Conservation (phyloP, 2,113 vertebrate genomes). For the Amphiprion percula region DNA sequence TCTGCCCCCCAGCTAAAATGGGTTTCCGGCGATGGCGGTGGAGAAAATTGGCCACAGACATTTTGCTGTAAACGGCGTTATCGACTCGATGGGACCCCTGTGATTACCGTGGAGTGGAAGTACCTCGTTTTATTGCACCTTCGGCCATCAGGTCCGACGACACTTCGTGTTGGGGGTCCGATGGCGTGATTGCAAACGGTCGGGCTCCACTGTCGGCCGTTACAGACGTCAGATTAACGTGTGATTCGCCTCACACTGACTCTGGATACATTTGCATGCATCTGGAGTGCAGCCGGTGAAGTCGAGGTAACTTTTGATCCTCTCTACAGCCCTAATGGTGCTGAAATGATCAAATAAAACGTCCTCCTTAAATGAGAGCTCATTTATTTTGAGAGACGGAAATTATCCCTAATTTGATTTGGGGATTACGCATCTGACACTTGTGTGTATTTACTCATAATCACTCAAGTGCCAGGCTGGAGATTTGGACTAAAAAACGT, state of each 20-base stretch:
- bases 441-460: slow-evolving; percentile 29
- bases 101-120: slow-evolving; percentile 71
- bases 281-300: slow-evolving; percentile 37
- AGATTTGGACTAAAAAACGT: not conserved
- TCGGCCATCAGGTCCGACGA: slow-evolving; percentile 28
- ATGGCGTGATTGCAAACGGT: slow-evolving; percentile 44
- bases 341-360: slow-evolving; percentile 49
- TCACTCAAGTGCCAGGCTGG: not conserved
- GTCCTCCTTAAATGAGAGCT: slow-evolving; percentile 32
- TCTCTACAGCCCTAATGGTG: slow-evolving; percentile 36
- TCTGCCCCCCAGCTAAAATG: slow-evolving; percentile 45
- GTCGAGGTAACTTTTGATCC: slow-evolving; percentile 51
- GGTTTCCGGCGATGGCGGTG: slow-evolving; percentile 56
- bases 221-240: slow-evolving; percentile 32
- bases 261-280: slow-evolving; percentile 36
- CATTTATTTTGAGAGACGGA: slow-evolving; percentile 39
- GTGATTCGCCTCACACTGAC: not conserved
- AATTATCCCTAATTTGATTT: slow-evolving; percentile 57
- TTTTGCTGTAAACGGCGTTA: slow-evolving; percentile 71
- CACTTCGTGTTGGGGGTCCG: slow-evolving; percentile 18
- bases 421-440: slow-evolving; percentile 12
- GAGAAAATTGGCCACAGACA: slow-evolving; percentile 71
- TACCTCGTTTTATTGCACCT: slow-evolving; percentile 50
- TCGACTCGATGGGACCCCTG: slow-evolving; percentile 73
- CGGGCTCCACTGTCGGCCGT: slow-evolving; percentile 38